Evolutionary conservation across 2,888 invertebrate genomes (phyloP).

Genomic region (Epirrita christyi): DNA sequence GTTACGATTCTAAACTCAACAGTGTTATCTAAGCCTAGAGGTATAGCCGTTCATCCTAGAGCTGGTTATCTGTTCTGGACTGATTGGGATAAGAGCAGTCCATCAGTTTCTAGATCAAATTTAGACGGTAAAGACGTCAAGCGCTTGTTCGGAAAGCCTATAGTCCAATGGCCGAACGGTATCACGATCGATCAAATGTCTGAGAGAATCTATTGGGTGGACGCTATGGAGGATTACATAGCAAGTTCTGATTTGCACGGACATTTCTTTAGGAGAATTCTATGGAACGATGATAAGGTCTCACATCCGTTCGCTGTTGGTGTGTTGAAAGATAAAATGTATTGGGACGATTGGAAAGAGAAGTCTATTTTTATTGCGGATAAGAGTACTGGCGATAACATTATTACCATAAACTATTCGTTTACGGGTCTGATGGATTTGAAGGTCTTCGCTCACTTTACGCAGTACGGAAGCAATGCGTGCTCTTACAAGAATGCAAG

Average conservation of each 20-base stretch:
- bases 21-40: slow-evolving; percentile 89
- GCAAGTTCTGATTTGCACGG: slow-evolving; percentile 91
- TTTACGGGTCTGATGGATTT: slow-evolving; percentile 92
- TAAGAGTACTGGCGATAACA: slow-evolving; percentile 89
- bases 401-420: slow-evolving; percentile 85
- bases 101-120: slow-evolving; percentile 91
- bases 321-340: slow-evolving; percentile 93
- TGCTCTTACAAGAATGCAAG: slow-evolving; percentile 85
- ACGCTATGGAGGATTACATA: slow-evolving; percentile 92
- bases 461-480: slow-evolving; percentile 90
- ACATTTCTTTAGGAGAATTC: slow-evolving; percentile 86
- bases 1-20: slow-evolving; percentile 89
- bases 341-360: slow-evolving; percentile 96
- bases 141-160: slow-evolving; percentile 86
- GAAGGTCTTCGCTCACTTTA: slow-evolving; percentile 90
- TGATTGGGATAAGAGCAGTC: slow-evolving; percentile 92
- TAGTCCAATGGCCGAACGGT: slow-evolving; percentile 94
- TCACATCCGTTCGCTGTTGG: slow-evolving; percentile 95
- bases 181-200: slow-evolving; percentile 93
- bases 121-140: slow-evolving; percentile 90
- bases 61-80: slow-evolving; percentile 94
- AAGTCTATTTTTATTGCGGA: slow-evolving; percentile 92
- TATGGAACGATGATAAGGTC: slow-evolving; percentile 87
- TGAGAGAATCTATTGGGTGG: slow-evolving; percentile 94
- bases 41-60: slow-evolving; percentile 93